Evolutionary conservation across 2,888 invertebrate genomes (phyloP).

Genomic region (Pseudoips prasinana): DNA sequence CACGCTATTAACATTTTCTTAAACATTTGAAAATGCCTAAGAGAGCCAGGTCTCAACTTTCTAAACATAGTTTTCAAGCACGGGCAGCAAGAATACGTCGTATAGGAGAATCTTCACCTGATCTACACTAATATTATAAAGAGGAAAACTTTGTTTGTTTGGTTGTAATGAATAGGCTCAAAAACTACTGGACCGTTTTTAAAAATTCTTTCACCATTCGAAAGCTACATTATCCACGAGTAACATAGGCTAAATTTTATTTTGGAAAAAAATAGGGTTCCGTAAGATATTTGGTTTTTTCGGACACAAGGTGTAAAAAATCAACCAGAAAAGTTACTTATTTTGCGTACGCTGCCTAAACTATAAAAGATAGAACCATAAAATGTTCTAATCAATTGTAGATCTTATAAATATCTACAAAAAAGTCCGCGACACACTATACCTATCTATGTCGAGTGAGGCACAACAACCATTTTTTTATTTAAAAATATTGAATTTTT

Average conservation of each 20-base stretch:
- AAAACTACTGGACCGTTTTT: background rate
- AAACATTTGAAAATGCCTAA: no score
- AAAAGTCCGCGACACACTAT: constrained; percentile 5
- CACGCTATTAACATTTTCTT: no score
- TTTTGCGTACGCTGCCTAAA: constrained; percentile 6
- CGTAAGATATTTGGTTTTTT: constrained; percentile 2
- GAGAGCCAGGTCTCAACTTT: no score
- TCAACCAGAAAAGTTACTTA: constrained; percentile 16
- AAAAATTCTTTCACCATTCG: background rate
- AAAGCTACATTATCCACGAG: no score
- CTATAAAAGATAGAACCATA: no score
- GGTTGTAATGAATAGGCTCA: background rate
- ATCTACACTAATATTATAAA: background rate
- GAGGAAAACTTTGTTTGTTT: background rate
- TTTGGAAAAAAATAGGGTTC: background rate
- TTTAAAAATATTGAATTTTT: no score
- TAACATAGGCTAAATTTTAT: no score
- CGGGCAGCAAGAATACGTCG: no score
- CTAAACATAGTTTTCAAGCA: no score
- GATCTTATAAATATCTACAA: constrained; percentile 6
- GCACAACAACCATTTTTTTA: constrained; percentile 3
- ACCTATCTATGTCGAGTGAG: constrained; percentile 6
- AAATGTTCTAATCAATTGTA: constrained; percentile 4
- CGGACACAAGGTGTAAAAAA: constrained; percentile 15
- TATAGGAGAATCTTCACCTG: no score